Percentiles rank a stretch among this genome's conserved stretches.
Evolutionary conservation across 2,797 vertebrate species (phyloP).

Genomic region (Holocentrus rufus): DNA sequence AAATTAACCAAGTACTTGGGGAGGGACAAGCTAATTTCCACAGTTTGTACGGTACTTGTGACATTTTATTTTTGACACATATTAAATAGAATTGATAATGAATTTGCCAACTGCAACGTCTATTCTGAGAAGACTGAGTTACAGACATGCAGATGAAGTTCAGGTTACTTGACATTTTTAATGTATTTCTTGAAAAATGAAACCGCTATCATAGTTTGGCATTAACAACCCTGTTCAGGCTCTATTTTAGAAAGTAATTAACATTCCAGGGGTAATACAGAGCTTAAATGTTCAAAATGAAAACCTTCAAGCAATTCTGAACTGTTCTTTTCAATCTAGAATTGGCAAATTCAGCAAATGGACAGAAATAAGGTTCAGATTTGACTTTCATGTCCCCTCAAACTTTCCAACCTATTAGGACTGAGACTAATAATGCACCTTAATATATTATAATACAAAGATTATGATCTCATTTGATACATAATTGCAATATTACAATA

Average conservation of each 20-base stretch:
- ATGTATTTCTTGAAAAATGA: conserved; percentile 11
- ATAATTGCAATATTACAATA: background rate
- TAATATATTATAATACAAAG: conserved; percentile 1
- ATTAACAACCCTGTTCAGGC: background rate
- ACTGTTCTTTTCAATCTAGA: conserved; percentile 41
- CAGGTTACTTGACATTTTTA: conserved; percentile 19
- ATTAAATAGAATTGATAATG: conserved; percentile 5
- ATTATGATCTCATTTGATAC: conserved; percentile 15
- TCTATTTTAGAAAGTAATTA: conserved; percentile 58
- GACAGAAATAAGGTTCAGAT: conserved; percentile 14
- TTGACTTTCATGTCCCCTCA: conserved; percentile 14
- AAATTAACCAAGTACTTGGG: too few species aligned
- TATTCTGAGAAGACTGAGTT: background rate
- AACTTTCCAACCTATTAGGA: conserved; percentile 25
- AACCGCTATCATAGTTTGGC: conserved; percentile 17
- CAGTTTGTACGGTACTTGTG: conserved; percentile 5
- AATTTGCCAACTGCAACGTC: conserved; percentile 2
- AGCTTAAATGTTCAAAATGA: conserved; percentile 46
- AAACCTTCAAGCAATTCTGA: conserved; percentile 36
- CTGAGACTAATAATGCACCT: conserved; percentile 19
- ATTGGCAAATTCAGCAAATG: conserved; percentile 42
- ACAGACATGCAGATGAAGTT: background rate
- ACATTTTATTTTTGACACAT: conserved; percentile 9
- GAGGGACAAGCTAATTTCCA: too few species aligned
- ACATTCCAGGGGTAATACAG: conserved; percentile 50